A percentile compares a stretch with the other conserved stretches of the same genome.
phyloP scores from a whole-genome alignment of 2,888 invertebrate species.

The Hypselothyrea guttata region DNA sequence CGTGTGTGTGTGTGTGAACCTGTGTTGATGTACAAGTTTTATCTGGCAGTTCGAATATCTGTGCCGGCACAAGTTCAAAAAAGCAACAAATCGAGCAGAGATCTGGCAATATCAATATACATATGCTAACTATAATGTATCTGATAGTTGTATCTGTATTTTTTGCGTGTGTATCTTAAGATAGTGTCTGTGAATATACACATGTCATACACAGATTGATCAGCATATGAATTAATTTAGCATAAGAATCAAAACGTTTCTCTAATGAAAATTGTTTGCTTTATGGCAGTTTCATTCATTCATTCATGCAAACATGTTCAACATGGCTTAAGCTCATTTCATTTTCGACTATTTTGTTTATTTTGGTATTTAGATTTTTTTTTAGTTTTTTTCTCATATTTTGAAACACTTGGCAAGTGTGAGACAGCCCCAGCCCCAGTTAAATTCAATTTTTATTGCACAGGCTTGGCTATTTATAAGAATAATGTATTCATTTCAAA shows the following conservation, averaged over 20 bases:
- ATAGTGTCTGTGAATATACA: constrained; percentile 12
- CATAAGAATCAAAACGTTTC: constrained; percentile 73
- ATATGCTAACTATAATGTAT: constrained; percentile 38
- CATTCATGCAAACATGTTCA: constrained; percentile 55
- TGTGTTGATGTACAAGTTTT: constrained; percentile 47
- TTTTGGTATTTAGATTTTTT: background rate
- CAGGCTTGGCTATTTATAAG: constrained; percentile 42
- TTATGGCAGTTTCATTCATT: constrained; percentile 53
- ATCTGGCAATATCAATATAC: constrained; percentile 39
- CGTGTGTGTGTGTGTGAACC: constrained; percentile 34
- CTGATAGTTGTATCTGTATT: background rate
- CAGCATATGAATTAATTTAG: constrained; percentile 70
- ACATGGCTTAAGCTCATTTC: constrained; percentile 54
- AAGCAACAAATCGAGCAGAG: constrained; percentile 25
- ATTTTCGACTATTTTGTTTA: constrained; percentile 8
- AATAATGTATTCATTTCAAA: constrained; percentile 18
- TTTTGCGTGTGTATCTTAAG: constrained; percentile 8
- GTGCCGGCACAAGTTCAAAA: constrained; percentile 66
- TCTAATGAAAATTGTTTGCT: constrained; percentile 61
- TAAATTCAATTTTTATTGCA: constrained; percentile 42
- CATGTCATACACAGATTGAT: constrained; percentile 57
- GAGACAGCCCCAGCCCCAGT: constrained; percentile 24
- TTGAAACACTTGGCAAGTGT: constrained; percentile 34
- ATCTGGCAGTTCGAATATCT: constrained; percentile 19
- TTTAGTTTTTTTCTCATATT: background rate